Conservation (phyloP, 2,113 vertebrate genomes). For the Cephalopholis sonnerati region DNA sequence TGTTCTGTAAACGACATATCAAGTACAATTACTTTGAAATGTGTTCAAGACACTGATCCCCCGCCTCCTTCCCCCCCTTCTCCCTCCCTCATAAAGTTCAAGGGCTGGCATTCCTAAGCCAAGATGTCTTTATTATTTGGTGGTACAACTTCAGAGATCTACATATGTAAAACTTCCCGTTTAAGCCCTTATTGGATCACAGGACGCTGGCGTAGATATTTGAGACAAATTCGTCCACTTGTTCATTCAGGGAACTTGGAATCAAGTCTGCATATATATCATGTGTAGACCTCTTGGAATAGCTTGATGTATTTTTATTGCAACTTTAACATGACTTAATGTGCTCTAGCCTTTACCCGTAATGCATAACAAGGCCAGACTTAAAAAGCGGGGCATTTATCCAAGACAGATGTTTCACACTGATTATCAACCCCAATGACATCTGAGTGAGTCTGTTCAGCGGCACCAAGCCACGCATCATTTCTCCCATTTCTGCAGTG, state of each 20-base stretch:
- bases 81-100: constrained; percentile 77
- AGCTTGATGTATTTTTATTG: constrained; percentile 71
- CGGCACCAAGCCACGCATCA: constrained; percentile 58
- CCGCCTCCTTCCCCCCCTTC: constrained; percentile 8
- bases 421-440: constrained; percentile 72
- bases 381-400: constrained; percentile 71
- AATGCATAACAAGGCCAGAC: constrained; percentile 70
- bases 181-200: constrained; percentile 25
- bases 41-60: constrained; percentile 77
- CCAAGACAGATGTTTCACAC: constrained; percentile 79
- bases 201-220: constrained; percentile 16
- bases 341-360: constrained; percentile 63
- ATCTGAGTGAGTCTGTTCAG: constrained; percentile 59
- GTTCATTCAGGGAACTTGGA: constrained; percentile 50
- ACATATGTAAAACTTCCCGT: constrained; percentile 37
- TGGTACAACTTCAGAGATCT: constrained; percentile 46
- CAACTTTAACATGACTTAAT: constrained; percentile 75
- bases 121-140: constrained; percentile 73
- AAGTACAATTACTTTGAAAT: constrained; percentile 85
- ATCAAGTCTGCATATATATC: constrained; percentile 24
- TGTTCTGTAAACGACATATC: constrained; percentile 86
- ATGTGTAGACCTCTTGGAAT: constrained; percentile 57
- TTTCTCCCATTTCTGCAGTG: constrained; percentile 67
- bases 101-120: constrained; percentile 74
- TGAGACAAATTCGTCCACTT: constrained; percentile 54